Percentiles rank a stretch among this genome's conserved stretches.
Conservation (phyloP, 2,797 vertebrate genomes). For the Neosilurus mollespiculum region DNA sequence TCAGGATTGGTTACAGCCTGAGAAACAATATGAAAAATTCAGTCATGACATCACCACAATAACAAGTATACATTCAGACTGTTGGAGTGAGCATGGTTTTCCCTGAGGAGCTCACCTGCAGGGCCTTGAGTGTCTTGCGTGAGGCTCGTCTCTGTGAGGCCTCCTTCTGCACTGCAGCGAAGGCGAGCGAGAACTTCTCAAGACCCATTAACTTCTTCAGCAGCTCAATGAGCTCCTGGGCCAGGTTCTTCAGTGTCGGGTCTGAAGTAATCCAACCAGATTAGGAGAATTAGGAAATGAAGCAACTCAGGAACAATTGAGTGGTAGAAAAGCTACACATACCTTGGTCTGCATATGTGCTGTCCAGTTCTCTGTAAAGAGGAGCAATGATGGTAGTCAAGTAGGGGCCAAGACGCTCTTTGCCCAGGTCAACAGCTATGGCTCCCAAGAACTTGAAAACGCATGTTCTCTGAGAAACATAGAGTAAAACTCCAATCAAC, state of each 20-base stretch:
- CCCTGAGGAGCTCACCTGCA: conserved; percentile 76
- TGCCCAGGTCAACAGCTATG: conserved; percentile 85
- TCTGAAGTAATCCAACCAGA: conserved; percentile 68
- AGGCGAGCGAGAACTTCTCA: conserved; percentile 86
- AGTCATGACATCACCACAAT: not conserved
- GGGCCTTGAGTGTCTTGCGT: conserved; percentile 85
- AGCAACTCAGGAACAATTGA: not conserved
- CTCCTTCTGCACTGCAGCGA: conserved; percentile 88
- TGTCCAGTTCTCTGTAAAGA: conserved; percentile 92
- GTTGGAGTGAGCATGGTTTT: not conserved
- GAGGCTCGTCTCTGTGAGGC: conserved; percentile 80
- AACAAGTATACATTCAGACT: not conserved
- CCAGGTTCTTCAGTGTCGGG: conserved; percentile 90
- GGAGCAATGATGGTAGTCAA: conserved; percentile 85
- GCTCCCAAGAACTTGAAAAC: conserved; percentile 96
- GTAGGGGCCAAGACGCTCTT: conserved; percentile 81
- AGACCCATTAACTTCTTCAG: conserved; percentile 90
- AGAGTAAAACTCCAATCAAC: not conserved
- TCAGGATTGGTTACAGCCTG: conserved; percentile 93
- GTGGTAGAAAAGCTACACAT: conserved; percentile 18
- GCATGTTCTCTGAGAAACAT: conserved; percentile 83
- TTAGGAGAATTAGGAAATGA: not conserved
- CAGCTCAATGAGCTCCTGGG: conserved; percentile 95
- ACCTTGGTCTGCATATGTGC: conserved; percentile 96
- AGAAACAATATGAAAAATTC: not conserved